Percentiles rank a stretch among this genome's conserved stretches.
Conservation (phyloP, 2,888 invertebrate genomes). For the Cancer borealis region DNA sequence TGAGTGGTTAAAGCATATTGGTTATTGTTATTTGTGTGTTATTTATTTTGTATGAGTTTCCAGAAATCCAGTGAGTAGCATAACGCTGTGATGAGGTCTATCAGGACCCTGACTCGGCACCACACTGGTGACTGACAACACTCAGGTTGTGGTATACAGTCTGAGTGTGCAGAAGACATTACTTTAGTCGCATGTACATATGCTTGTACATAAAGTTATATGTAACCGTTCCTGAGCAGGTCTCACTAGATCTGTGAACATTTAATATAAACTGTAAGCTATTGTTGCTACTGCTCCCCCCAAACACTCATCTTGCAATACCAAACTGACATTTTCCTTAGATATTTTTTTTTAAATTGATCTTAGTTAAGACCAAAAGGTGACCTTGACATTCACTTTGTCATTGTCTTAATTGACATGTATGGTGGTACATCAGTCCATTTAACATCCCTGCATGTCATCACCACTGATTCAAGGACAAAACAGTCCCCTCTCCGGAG, state of each 20-base stretch:
- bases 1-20: background rate
- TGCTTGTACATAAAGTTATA: slow-evolving; percentile 56
- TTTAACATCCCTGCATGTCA: background rate
- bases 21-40: slow-evolving; percentile 11
- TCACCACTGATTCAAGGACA: background rate
- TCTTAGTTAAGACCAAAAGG: background rate
- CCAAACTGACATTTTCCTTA: background rate
- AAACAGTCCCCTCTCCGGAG: background rate
- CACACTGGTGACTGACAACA: background rate
- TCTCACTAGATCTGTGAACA: slow-evolving; percentile 35
- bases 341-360: background rate
- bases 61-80: background rate
- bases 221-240: slow-evolving; percentile 35
- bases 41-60: slow-evolving; percentile 38
- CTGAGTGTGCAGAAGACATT: slow-evolving; percentile 41
- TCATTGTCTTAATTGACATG: background rate
- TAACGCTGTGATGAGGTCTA: background rate
- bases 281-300: slow-evolving; percentile 22
- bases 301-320: background rate
- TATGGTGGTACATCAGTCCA: too few species aligned
- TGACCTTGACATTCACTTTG: background rate
- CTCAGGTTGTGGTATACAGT: background rate
- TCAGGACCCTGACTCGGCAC: background rate
- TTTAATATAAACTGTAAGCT: slow-evolving; percentile 30
- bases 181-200: slow-evolving; percentile 57